Percentiles rank a stretch among this genome's conserved stretches.
These are phyloP conservation scores for Brachionus rubens DNA, from an alignment of 1,140 invertebrate genomes.

Conservation along the genomic window DNA sequence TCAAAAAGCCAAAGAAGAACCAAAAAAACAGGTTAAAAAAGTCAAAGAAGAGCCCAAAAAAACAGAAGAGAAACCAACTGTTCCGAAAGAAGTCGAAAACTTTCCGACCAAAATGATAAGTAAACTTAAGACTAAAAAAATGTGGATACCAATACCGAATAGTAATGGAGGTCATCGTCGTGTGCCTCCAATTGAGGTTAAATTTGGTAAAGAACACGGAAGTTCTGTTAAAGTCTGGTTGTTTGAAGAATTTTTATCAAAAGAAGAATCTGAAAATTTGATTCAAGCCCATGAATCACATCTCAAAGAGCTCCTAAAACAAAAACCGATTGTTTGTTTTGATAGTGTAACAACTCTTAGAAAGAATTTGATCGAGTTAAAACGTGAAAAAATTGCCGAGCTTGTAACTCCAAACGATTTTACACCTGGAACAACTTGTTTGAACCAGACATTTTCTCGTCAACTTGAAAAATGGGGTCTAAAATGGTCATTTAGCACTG, in stretches of 20 bases:
- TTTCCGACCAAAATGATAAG: slow-evolving; percentile 19
- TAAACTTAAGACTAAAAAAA: slow-evolving; percentile 43
- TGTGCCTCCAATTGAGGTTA: slow-evolving; percentile 50
- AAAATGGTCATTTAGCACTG: slow-evolving; percentile 59
- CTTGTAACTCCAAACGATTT: slow-evolving; percentile 54
- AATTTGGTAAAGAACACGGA: slow-evolving; percentile 54
- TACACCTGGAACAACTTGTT: slow-evolving; percentile 54
- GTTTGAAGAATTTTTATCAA: slow-evolving; percentile 57
- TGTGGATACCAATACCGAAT: slow-evolving; percentile 46
- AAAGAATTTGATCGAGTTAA: slow-evolving; percentile 52
- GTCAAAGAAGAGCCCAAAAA: background rate
- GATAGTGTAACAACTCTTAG: slow-evolving; percentile 53
- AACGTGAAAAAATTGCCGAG: slow-evolving; percentile 48
- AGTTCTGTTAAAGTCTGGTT: slow-evolving; percentile 53
- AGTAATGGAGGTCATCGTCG: slow-evolving; percentile 52
- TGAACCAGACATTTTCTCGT: slow-evolving; percentile 54
- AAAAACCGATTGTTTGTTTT: slow-evolving; percentile 56
- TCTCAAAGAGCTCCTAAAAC: slow-evolving; percentile 50
- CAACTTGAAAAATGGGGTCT: slow-evolving; percentile 51
- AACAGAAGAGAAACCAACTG: background rate
- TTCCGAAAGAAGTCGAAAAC: slow-evolving; percentile 21
- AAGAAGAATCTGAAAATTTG: slow-evolving; percentile 55
- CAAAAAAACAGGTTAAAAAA: background rate
- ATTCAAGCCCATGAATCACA: slow-evolving; percentile 55
- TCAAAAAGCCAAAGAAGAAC: background rate